These are phyloP conservation scores for Eupithecia insigniata DNA, from an alignment of 2,888 invertebrate genomes.

Conservation along the genomic window DNA sequence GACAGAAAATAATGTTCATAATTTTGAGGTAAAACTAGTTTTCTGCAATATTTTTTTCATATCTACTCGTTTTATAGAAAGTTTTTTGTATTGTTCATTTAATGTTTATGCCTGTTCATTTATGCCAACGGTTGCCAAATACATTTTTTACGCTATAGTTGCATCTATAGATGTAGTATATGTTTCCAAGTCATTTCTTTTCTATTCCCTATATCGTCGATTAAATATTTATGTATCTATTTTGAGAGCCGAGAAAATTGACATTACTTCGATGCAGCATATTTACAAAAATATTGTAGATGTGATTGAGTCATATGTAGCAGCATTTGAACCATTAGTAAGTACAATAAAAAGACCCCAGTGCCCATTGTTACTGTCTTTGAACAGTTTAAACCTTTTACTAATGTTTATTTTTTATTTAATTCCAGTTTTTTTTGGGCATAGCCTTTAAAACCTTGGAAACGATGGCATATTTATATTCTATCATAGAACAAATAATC, in stretches of 20 bases:
- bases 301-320: not conserved
- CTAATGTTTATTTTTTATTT: not conserved
- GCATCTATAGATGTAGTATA: not conserved
- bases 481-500: not conserved
- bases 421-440: not conserved
- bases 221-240: not conserved
- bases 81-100: not conserved
- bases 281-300: slow-evolving; percentile 14
- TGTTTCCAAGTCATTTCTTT: slow-evolving; percentile 7
- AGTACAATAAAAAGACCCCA: not conserved
- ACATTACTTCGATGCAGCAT: not conserved
- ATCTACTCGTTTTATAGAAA: not conserved
- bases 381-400: not conserved
- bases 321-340: slow-evolving; percentile 10
- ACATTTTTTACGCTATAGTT: not conserved
- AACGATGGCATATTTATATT: not conserved
- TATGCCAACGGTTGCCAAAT: not conserved
- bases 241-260: not conserved
- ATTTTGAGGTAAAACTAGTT: not conserved
- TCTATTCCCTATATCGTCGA: not conserved
- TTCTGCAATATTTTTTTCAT: slow-evolving; percentile 1
- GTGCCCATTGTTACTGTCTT: not conserved
- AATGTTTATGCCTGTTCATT: not conserved
- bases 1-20: not conserved
- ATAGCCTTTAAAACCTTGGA: not conserved